Conservation (phyloP, 2,888 invertebrate species). For the Mamestra brassicae region DNA sequence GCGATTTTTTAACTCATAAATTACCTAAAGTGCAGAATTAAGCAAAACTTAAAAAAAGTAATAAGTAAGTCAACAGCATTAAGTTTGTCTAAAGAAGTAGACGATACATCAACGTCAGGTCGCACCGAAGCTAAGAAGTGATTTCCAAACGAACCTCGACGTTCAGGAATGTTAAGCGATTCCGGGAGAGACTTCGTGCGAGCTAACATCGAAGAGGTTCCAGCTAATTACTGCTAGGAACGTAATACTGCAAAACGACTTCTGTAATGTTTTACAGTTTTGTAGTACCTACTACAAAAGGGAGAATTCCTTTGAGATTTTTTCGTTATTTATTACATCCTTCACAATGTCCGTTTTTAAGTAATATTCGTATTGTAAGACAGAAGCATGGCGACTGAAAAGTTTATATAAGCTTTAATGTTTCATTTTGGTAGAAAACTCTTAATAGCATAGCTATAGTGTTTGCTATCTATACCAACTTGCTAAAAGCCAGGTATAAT, state of each 20-base stretch:
- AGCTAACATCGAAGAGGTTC: conserved; percentile 51
- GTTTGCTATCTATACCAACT: background rate
- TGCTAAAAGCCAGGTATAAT: background rate
- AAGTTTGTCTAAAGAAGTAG: conserved; percentile 72
- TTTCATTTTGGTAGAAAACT: background rate
- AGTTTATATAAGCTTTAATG: background rate
- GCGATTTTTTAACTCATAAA: conserved; percentile 13
- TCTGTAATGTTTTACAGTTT: conserved; percentile 34
- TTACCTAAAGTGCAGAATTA: conserved; percentile 7
- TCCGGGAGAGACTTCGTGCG: conserved; percentile 54
- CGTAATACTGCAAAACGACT: conserved; percentile 34
- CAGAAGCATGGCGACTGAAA: background rate
- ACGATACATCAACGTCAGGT: conserved; percentile 83
- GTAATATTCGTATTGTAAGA: conserved; percentile 6
- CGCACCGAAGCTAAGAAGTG: conserved; percentile 75
- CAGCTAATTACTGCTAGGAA: conserved; percentile 59
- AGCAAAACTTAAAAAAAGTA: conserved; percentile 27
- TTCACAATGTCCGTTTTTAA: conserved; percentile 22
- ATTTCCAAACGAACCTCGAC: conserved; percentile 77
- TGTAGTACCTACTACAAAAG: conserved; percentile 25
- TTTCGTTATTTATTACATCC: conserved; percentile 33
- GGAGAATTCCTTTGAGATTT: conserved; percentile 20
- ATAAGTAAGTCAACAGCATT: conserved; percentile 70
- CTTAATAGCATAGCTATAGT: background rate
- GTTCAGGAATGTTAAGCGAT: conserved; percentile 79